Conservation (phyloP, 2,797 vertebrate genomes). For the Cyprinodon diabolis region DNA sequence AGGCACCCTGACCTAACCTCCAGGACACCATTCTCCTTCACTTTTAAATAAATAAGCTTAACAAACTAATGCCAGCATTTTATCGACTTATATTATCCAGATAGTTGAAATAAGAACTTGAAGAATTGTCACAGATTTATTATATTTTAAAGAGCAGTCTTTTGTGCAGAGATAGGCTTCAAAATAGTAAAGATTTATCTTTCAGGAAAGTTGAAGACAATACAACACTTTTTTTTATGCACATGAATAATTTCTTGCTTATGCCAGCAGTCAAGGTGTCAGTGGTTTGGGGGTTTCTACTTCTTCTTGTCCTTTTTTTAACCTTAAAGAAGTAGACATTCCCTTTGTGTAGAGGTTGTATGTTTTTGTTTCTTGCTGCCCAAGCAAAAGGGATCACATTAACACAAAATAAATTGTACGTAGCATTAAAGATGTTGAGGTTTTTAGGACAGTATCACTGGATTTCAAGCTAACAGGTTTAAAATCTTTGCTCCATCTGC, state of each 20-base stretch:
- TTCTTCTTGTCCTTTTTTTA: slow-evolving; percentile 8
- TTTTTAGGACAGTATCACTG: too few relatives aligned
- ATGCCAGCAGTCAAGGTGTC: not conserved
- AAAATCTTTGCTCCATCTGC: slow-evolving; percentile 24
- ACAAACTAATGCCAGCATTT: not conserved
- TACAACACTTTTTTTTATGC: not conserved
- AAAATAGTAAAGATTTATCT: not conserved
- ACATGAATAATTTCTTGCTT: slow-evolving; percentile 10
- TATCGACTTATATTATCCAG: not conserved
- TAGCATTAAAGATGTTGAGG: too few relatives aligned
- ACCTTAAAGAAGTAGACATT: not conserved
- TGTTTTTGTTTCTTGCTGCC: slow-evolving; percentile 4
- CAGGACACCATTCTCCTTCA: too few relatives aligned
- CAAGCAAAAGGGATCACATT: not conserved
- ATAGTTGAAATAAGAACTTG: not conserved
- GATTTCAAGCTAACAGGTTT: not conserved
- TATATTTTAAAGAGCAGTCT: not conserved
- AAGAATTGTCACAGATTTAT: not conserved
- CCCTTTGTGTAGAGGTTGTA: not conserved
- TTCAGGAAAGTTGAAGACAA: not conserved
- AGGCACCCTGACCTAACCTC: too few relatives aligned
- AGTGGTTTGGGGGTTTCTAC: slow-evolving; percentile 21
- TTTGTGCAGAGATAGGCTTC: not conserved
- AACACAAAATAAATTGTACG: not conserved
- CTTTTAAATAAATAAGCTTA: too few relatives aligned